Conservation (phyloP, 1,140 invertebrate species). For the Cepaea nemoralis region DNA sequence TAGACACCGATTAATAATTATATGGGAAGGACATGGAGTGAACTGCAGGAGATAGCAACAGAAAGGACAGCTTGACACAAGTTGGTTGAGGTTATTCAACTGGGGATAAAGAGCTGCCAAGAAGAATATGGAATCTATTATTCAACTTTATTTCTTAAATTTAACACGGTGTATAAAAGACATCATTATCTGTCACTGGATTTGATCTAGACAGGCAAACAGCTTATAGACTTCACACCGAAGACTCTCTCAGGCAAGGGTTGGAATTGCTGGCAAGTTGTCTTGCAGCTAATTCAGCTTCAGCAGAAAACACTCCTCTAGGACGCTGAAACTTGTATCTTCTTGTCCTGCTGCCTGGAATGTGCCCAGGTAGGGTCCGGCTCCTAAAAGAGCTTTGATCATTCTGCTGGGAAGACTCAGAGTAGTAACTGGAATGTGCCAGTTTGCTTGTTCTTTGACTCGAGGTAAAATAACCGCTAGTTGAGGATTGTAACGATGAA, state of each 20-base stretch:
- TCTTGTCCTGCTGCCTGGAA: neutral
- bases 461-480: constrained; percentile 14
- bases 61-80: too few species aligned
- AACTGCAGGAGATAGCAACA: too few species aligned
- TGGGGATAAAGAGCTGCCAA: too few species aligned
- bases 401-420: neutral
- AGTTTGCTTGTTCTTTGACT: neutral
- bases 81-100: too few species aligned
- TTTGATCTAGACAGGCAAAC: too few species aligned
- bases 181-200: too few species aligned
- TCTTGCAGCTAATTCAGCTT: neutral
- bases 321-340: constrained; percentile 6
- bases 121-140: too few species aligned
- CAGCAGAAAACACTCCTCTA: neutral
- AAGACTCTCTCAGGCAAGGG: constrained; percentile 60
- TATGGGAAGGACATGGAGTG: too few species aligned
- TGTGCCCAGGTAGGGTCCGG: neutral
- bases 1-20: too few species aligned
- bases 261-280: constrained; percentile 33
- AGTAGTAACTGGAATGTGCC: neutral
- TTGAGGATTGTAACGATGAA: constrained; percentile 1
- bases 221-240: constrained; percentile 45
- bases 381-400: neutral
- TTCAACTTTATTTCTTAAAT: too few species aligned
- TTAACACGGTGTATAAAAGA: too few species aligned